Evolutionary conservation across 2,888 invertebrate genomes (phyloP).

Genomic region (Philereme transversata): DNA sequence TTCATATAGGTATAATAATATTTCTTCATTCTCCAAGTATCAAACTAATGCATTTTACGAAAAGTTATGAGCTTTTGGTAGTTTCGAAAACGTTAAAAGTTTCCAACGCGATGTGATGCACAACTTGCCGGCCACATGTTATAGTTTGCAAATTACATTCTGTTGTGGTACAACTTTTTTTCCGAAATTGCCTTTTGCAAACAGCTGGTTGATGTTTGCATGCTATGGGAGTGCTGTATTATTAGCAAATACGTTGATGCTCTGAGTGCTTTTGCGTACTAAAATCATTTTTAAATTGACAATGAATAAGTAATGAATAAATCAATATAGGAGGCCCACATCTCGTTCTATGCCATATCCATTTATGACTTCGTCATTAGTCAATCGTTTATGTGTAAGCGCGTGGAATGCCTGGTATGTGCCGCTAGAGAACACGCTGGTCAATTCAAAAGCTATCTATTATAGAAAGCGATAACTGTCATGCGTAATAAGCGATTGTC

Average conservation of each 20-base stretch:
- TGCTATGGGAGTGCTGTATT: conserved; percentile 30
- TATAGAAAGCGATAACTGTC: conserved; percentile 56
- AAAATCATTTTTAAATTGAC: conserved; percentile 32
- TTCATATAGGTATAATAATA: too few relatives aligned
- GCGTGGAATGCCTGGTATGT: conserved; percentile 61
- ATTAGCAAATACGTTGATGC: conserved; percentile 15
- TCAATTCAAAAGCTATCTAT: conserved; percentile 64
- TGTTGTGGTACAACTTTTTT: conserved; percentile 34
- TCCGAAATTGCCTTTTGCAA: conserved; percentile 33
- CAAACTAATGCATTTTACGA: conserved; percentile 9
- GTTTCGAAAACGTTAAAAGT: conserved; percentile 21
- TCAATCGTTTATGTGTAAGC: conserved; percentile 58
- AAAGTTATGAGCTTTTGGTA: conserved; percentile 10
- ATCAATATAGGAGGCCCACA: conserved; percentile 46
- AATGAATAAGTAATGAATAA: conserved; percentile 33
- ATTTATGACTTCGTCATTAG: conserved; percentile 56
- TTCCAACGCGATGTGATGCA: conserved; percentile 25
- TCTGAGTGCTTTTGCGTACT: conserved; percentile 31
- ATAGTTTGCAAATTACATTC: conserved; percentile 38
- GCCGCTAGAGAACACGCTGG: conserved; percentile 60
- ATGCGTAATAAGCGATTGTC: conserved; percentile 58
- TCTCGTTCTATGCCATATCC: conserved; percentile 53
- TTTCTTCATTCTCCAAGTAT: background rate
- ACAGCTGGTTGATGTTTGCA: conserved; percentile 37
- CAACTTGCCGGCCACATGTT: conserved; percentile 34